Evolutionary conservation across 2,888 invertebrate species (phyloP).

Genomic region (Tribolium freemani): DNA sequence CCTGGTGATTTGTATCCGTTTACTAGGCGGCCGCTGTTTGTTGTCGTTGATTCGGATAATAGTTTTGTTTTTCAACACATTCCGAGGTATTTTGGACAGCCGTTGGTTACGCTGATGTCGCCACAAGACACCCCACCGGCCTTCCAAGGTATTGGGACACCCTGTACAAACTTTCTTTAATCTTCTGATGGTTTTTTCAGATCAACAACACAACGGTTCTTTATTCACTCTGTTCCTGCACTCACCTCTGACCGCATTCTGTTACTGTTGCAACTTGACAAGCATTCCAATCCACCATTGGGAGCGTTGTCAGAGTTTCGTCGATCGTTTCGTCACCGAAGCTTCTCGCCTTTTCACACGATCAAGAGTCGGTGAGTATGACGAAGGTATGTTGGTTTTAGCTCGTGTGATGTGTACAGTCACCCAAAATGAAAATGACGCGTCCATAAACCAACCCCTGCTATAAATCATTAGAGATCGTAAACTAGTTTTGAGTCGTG

Average conservation of each 20-base stretch:
- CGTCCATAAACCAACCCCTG: no score
- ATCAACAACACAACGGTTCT: constrained; percentile 89
- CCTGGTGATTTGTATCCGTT: constrained; percentile 95
- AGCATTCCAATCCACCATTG: constrained; percentile 88
- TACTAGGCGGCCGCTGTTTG: constrained; percentile 91
- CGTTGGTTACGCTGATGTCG: constrained; percentile 93
- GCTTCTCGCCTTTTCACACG: constrained; percentile 87
- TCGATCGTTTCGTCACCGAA: constrained; percentile 92
- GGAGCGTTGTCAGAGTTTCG: constrained; percentile 90
- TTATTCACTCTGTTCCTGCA: constrained; percentile 96
- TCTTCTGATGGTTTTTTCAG: no score
- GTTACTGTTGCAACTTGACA: constrained; percentile 90
- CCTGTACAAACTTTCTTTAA: no score
- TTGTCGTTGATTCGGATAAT: constrained; percentile 96
- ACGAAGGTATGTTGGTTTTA: constrained; percentile 59
- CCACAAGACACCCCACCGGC: constrained; percentile 90
- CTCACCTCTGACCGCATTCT: constrained; percentile 92
- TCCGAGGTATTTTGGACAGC: constrained; percentile 92
- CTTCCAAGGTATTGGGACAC: constrained; percentile 91
- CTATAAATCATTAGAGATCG: no score
- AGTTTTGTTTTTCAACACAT: constrained; percentile 93
- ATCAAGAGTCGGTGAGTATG: constrained; percentile 82
- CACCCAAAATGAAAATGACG: no score
- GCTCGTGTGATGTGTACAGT: no score
- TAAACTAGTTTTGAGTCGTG: no score